A percentile compares a stretch with the other conserved stretches of the same genome.
Evolutionary conservation across 2,888 invertebrate species (phyloP).

Genomic region (Drosophila multiciliata): DNA sequence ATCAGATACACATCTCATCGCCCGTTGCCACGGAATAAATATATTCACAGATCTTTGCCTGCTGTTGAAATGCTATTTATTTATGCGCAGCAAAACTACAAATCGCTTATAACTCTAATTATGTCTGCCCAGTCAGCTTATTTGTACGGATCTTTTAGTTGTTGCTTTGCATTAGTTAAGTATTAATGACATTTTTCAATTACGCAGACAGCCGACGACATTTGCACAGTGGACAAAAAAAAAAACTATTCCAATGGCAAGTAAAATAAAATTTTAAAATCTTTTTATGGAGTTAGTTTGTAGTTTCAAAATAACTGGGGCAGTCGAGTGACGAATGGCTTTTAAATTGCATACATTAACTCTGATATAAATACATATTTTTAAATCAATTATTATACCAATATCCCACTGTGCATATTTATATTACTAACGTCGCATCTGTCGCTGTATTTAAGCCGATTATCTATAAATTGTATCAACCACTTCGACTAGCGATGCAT

Average conservation of each 20-base stretch:
- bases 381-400: not conserved
- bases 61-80: slow-evolving; percentile 58
- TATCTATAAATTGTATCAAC: slow-evolving; percentile 66
- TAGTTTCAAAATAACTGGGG: not conserved
- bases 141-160: slow-evolving; percentile 22
- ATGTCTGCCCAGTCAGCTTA: slow-evolving; percentile 46
- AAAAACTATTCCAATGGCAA: not conserved
- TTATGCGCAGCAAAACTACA: slow-evolving; percentile 48
- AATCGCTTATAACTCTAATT: slow-evolving; percentile 57
- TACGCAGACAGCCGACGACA: slow-evolving; percentile 74
- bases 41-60: not conserved
- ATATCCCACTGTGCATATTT: slow-evolving; percentile 32
- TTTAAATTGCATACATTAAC: not conserved
- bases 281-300: not conserved
- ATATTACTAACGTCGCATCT: slow-evolving; percentile 13
- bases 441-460: slow-evolving; percentile 10
- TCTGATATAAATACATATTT: not conserved
- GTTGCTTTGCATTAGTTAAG: slow-evolving; percentile 48
- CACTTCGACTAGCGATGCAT: slow-evolving; percentile 50
- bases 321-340: not conserved
- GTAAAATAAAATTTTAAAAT: not conserved
- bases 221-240: slow-evolving; percentile 53
- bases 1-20: slow-evolving; percentile 29
- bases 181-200: slow-evolving; percentile 76
- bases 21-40: slow-evolving; percentile 8